Percentiles rank a stretch among this genome's conserved stretches.
Evolutionary conservation across 1,140 invertebrate genomes (phyloP).

Genomic region (Drosophila neocordata): DNA sequence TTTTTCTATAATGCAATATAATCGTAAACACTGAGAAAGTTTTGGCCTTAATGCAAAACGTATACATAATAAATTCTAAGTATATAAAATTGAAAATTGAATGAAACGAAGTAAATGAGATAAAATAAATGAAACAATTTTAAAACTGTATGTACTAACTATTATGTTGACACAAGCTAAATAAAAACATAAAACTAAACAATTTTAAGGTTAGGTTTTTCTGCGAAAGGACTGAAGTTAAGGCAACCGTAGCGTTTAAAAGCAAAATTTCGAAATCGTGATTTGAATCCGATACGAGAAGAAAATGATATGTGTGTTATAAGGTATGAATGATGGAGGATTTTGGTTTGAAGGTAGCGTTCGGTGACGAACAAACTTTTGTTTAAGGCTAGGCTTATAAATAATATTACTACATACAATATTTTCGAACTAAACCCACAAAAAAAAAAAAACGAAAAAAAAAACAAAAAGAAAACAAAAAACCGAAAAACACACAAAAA

Average conservation of each 20-base stretch:
- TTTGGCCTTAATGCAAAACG: slow-evolving; percentile 4
- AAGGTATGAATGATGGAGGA: slow-evolving; percentile 68
- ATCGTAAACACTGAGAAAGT: not conserved
- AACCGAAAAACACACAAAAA: slow-evolving; percentile 20
- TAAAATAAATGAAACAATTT: slow-evolving; percentile 10
- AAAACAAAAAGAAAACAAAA: slow-evolving; percentile 12
- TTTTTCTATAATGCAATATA: no score
- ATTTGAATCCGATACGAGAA: slow-evolving; percentile 6
- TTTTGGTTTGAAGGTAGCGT: slow-evolving; percentile 29
- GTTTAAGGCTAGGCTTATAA: slow-evolving; percentile 71
- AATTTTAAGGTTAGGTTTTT: slow-evolving; percentile 74
- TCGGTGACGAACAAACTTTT: slow-evolving; percentile 62
- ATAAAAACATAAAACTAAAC: slow-evolving; percentile 7
- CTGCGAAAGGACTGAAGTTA: slow-evolving; percentile 81
- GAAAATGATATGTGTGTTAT: slow-evolving; percentile 61
- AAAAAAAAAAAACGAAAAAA: slow-evolving; percentile 17
- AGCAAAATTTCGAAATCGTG: slow-evolving; percentile 71
- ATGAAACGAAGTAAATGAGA: not conserved
- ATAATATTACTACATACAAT: slow-evolving; percentile 36
- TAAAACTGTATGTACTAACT: slow-evolving; percentile 69
- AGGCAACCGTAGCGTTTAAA: slow-evolving; percentile 81
- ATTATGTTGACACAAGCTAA: slow-evolving; percentile 45
- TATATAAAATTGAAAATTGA: slow-evolving; percentile 51
- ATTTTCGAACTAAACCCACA: slow-evolving; percentile 48
- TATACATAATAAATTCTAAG: slow-evolving; percentile 48